A percentile compares a stretch with the other conserved stretches of the same genome.
These are phyloP conservation scores for Gymnoscopelus microlampas DNA, from an alignment of 2,797 vertebrate genomes.

Conservation along the genomic window DNA sequence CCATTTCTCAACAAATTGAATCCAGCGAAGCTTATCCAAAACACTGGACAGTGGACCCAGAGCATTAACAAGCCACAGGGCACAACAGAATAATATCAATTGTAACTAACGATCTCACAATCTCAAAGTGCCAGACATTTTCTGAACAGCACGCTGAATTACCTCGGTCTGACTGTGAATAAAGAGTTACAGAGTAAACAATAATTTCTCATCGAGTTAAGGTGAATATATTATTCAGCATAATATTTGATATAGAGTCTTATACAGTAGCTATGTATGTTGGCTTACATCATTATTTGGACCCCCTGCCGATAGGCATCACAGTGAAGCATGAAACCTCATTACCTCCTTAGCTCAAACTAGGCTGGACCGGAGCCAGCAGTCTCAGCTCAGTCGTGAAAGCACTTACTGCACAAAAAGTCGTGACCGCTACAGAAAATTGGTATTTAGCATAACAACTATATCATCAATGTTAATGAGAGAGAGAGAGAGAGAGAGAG, in stretches of 20 bases:
- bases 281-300: slow-evolving; percentile 66
- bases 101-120: slow-evolving; percentile 60
- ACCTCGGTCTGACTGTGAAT: too few relatives aligned
- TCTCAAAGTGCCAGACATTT: slow-evolving; percentile 38
- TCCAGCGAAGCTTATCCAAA: slow-evolving; percentile 14
- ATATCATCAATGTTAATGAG: slow-evolving; percentile 42
- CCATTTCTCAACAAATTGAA: slow-evolving; percentile 4
- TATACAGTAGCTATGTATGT: slow-evolving; percentile 27
- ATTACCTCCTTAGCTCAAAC: slow-evolving; percentile 53
- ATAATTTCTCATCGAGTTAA: slow-evolving; percentile 55
- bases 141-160: not conserved
- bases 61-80: slow-evolving; percentile 9
- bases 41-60: slow-evolving; percentile 34
- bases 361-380: slow-evolving; percentile 55
- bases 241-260: slow-evolving; percentile 51
- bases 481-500: slow-evolving; percentile 16
- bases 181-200: slow-evolving; percentile 49
- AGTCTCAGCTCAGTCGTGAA: slow-evolving; percentile 38
- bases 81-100: slow-evolving; percentile 31
- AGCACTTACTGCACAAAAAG: slow-evolving; percentile 24
- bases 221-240: slow-evolving; percentile 18
- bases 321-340: slow-evolving; percentile 60
- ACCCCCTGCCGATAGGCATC: slow-evolving; percentile 55
- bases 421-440: slow-evolving; percentile 35
- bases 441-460: too few relatives aligned